A percentile compares a stretch with the other conserved stretches of the same genome.
phyloP scores from a whole-genome alignment of 2,113 vertebrate species.

The Pagrus major region DNA sequence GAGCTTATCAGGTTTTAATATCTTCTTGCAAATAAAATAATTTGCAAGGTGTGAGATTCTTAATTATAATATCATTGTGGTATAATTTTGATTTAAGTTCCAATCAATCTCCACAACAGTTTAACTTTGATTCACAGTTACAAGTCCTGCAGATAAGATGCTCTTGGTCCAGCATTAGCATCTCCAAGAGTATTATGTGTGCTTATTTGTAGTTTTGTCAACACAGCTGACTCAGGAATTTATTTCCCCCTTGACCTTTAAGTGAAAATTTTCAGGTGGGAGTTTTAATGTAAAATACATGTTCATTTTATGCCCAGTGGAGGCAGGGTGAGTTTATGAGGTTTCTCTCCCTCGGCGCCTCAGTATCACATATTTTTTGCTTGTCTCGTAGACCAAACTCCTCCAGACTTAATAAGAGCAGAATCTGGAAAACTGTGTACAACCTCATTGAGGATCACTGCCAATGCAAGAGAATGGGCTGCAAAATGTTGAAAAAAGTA shows the following conservation, averaged over 20 bases:
- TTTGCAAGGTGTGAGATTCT: not conserved
- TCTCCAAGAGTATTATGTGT: not conserved
- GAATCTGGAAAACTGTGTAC: conserved; percentile 33
- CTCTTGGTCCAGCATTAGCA: not conserved
- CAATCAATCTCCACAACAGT: not conserved
- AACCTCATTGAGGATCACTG: not conserved
- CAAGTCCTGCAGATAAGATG: not conserved
- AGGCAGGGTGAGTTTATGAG: conserved; percentile 27
- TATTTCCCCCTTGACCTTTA: conserved; percentile 15
- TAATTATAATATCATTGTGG: not conserved
- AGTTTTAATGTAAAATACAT: conserved; percentile 19
- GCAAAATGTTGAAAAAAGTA: conserved; percentile 21
- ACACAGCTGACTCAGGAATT: not conserved
- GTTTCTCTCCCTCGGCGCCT: conserved; percentile 32
- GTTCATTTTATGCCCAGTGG: conserved; percentile 15
- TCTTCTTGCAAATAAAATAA: not conserved
- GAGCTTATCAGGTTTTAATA: not conserved
- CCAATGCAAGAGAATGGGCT: conserved; percentile 12
- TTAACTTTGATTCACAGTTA: not conserved
- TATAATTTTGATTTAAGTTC: not conserved
- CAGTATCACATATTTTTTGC: conserved; percentile 33
- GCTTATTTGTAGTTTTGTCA: conserved; percentile 11
- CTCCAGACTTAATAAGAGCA: conserved; percentile 26
- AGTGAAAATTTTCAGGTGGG: conserved; percentile 6
- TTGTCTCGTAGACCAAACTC: conserved; percentile 19